Percentiles rank a stretch among this genome's conserved stretches.
These are phyloP conservation scores for Volucella inflata DNA, from an alignment of 2,888 invertebrate species.

Conservation along the genomic window DNA sequence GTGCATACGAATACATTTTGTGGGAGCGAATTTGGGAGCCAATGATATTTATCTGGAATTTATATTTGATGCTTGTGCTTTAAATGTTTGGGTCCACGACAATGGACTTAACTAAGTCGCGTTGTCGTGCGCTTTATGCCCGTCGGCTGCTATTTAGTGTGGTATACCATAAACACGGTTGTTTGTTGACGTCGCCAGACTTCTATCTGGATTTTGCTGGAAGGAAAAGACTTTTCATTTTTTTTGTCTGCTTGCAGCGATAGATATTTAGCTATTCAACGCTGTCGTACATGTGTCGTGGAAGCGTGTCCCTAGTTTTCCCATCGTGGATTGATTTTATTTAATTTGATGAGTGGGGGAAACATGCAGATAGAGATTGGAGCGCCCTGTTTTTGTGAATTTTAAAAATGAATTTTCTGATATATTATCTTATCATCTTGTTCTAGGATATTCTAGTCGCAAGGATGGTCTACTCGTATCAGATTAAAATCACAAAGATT, in stretches of 20 bases:
- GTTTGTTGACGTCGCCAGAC: slow-evolving; percentile 58
- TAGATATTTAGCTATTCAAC: slow-evolving; percentile 75
- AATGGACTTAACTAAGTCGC: slow-evolving; percentile 43
- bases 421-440: no score
- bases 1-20: slow-evolving; percentile 37
- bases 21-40: slow-evolving; percentile 67
- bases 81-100: slow-evolving; percentile 56
- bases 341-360: slow-evolving; percentile 46
- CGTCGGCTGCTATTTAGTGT: slow-evolving; percentile 51
- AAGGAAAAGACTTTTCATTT: slow-evolving; percentile 13
- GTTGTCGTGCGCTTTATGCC: slow-evolving; percentile 71
- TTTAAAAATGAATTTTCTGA: no score
- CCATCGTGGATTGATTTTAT: slow-evolving; percentile 73
- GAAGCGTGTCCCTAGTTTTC: slow-evolving; percentile 74
- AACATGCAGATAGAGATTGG: slow-evolving; percentile 18
- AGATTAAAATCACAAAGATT: no score
- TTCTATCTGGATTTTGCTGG: slow-evolving; percentile 53
- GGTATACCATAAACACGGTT: slow-evolving; percentile 26
- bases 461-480: no score
- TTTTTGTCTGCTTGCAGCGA: slow-evolving; percentile 62
- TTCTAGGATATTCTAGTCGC: no score
- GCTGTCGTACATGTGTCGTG: slow-evolving; percentile 75
- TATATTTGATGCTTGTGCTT: slow-evolving; percentile 72
- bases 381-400: not conserved
- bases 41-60: slow-evolving; percentile 75